These are phyloP conservation scores for Pardalotus punctatus DNA, from an alignment of 2,113 vertebrate species.

Conservation along the genomic window DNA sequence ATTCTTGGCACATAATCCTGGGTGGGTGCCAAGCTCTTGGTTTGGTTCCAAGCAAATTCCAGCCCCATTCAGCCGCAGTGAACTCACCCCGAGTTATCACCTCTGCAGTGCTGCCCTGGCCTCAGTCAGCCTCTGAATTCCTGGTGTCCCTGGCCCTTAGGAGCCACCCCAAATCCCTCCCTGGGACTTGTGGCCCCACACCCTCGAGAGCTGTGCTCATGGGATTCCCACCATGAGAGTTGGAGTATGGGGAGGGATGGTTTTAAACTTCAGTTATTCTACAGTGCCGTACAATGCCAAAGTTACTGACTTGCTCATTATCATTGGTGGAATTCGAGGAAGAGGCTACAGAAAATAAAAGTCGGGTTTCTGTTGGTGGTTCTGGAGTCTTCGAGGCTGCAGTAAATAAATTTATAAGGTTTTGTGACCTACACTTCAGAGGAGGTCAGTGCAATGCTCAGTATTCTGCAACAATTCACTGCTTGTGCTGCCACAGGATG, in stretches of 20 bases:
- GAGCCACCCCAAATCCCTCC: neutral
- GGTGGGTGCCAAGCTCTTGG: neutral
- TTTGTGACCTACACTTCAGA: neutral
- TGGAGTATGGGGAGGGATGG: neutral
- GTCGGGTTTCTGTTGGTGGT: neutral
- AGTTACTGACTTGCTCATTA: neutral
- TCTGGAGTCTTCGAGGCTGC: neutral
- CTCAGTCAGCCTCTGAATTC: neutral
- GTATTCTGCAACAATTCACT: neutral
- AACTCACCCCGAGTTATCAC: neutral
- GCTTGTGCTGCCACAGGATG: neutral
- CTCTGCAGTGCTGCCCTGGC: neutral
- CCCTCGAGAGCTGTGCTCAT: accelerated
- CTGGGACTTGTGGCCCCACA: accelerated
- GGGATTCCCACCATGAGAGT: neutral
- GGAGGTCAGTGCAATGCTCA: neutral
- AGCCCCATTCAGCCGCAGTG: neutral
- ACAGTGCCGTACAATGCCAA: accelerated
- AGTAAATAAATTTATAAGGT: neutral
- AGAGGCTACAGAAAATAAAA: neutral
- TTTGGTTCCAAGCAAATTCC: neutral
- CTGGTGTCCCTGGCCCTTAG: neutral
- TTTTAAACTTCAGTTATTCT: neutral
- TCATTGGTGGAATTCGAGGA: neutral
- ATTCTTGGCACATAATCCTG: neutral